These are phyloP conservation scores for Masnerella sp. DNA, from an alignment of 2,888 invertebrate genomes.

Conservation along the genomic window DNA sequence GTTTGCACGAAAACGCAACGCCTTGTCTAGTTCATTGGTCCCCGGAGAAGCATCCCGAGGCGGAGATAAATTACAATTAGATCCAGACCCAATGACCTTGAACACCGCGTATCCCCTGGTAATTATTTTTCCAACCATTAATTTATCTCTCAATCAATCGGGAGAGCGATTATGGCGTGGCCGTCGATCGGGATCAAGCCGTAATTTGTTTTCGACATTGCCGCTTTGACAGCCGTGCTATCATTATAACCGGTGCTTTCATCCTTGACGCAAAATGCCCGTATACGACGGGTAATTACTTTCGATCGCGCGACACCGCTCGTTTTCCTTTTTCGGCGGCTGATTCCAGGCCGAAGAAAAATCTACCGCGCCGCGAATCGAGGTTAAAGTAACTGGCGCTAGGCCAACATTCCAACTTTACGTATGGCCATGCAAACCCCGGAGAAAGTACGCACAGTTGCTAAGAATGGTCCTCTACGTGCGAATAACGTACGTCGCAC, in stretches of 20 bases:
- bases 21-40: conserved; percentile 39
- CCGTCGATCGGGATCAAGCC: conserved; percentile 21
- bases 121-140: conserved; percentile 46
- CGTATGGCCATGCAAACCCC: conserved; percentile 31
- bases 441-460: conserved; percentile 37
- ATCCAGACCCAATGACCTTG: conserved; percentile 48
- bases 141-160: conserved; percentile 43
- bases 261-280: conserved; percentile 37
- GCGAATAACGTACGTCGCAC: conserved; percentile 29
- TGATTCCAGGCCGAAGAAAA: conserved; percentile 60
- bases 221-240: conserved; percentile 12
- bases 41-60: not conserved
- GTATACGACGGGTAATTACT: conserved; percentile 33
- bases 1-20: not conserved
- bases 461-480: conserved; percentile 32
- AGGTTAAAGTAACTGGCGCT: conserved; percentile 74
- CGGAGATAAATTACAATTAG: conserved; percentile 43
- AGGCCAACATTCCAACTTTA: conserved; percentile 69
- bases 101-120: conserved; percentile 16
- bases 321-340: conserved; percentile 34
- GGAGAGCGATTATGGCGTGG: conserved; percentile 12
- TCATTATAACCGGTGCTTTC: conserved; percentile 33
- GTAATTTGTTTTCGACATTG: conserved; percentile 41
- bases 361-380: conserved; percentile 71
- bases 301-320: conserved; percentile 28